These are phyloP conservation scores for Trachymyrmex septentrionalis DNA, from an alignment of 1,140 invertebrate species.

Conservation along the genomic window DNA sequence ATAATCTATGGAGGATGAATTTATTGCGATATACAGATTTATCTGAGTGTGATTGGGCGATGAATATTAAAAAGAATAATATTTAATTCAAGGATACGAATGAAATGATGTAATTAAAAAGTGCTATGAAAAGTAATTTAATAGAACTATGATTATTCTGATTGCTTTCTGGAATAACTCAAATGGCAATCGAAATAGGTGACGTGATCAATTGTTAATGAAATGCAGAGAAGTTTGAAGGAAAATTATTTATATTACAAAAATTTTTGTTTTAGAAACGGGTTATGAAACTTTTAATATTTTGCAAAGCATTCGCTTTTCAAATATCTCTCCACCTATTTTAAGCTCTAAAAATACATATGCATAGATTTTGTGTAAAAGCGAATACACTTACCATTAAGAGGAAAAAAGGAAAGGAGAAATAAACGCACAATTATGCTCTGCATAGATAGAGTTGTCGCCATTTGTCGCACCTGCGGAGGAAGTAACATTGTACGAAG, in stretches of 20 bases:
- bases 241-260: not conserved
- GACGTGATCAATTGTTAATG: not conserved
- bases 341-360: not conserved
- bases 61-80: not conserved
- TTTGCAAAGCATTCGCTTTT: not conserved
- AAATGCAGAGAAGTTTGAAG: not conserved
- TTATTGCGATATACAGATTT: not conserved
- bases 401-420: not conserved
- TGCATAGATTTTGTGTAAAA: not conserved
- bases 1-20: not conserved
- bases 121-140: not conserved
- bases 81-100: not conserved
- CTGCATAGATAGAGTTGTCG: not conserved
- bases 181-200: not conserved
- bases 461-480: slow-evolving; percentile 29
- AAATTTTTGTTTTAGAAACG: not conserved
- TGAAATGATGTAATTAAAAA: not conserved
- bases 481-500: slow-evolving; percentile 45
- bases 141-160: not conserved
- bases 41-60: not conserved
- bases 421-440: not conserved
- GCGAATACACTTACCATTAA: not conserved
- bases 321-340: not conserved
- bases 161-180: not conserved
- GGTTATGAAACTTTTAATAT: not conserved